Base-by-base conservation (phyloP, 2,797 vertebrate genomes). In the Sebastes kiyomatsui region DNA sequence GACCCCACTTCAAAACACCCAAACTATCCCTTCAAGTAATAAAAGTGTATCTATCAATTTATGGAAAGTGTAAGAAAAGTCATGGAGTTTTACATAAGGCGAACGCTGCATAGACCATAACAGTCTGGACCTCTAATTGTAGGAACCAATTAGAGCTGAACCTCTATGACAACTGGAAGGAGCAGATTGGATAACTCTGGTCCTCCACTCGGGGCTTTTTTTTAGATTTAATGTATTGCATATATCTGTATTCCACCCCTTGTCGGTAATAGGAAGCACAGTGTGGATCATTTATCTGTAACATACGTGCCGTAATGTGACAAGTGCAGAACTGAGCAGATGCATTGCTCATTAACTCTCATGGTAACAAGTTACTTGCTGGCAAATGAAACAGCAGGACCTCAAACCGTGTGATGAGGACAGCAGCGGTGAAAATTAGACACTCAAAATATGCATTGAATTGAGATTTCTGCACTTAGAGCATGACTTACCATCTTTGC, bases 81-180 rank as follows among this genome's bases (percentile, higher is more conserved):
- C 10, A 68, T n/a, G 4, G 3, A 12, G 7, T 25, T 56, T 42
- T 5, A n/a, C 6, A 20, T 8, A 62, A 54, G 6, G 13, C 13
- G 4, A 42, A 52, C 1, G 2, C 6, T 49, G n/a, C 32, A 42
- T 9, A 5, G 11, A 14, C 30, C 30, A 54, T 38, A 12, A 52
- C 25, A 52, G 30, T 46, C 25, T 65, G 49, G 30, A 59, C 8
- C 25, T 33, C 12, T 28, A 38, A 68, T 60, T 60, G 25, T 60
- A 52, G 32, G 22, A 64, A 56, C 60, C 65, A 49, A 58, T 77
- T 67, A 72, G 30, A 76, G 56, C 46, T 64, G 58, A 61, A 60
- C 7, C 14, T 3, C 25, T 22, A 1, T n/a, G 60, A 70, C 65
- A 52, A 13, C 22, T 6, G 20, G 7, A 72, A 52, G 55, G 28